Conservation (phyloP, 2,797 vertebrate genomes). For the Cossypha caffra region DNA sequence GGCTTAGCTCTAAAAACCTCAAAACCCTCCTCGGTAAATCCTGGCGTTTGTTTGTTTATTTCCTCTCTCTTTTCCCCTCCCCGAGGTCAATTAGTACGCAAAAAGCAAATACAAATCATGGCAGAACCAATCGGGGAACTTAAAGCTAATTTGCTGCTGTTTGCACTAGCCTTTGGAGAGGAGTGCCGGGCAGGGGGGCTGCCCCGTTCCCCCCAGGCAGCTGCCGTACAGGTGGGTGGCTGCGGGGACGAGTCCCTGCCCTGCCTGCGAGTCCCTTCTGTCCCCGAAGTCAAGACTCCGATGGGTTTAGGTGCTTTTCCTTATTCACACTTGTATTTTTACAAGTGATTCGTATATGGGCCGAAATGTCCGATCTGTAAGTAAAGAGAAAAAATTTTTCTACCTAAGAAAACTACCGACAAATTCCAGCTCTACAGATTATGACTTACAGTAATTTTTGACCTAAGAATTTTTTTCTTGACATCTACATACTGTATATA, state of each 20-base stretch:
- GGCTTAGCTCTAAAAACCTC: constrained; percentile 23
- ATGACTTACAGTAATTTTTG: constrained; percentile 82
- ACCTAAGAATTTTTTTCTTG: constrained; percentile 86
- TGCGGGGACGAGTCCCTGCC: neutral
- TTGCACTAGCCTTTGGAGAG: constrained; percentile 20
- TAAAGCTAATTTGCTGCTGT: constrained; percentile 31
- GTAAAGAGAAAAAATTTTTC: constrained; percentile 90
- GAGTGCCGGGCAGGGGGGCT: neutral
- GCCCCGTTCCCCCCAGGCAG: neutral
- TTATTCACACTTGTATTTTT: constrained; percentile 75
- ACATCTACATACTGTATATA: constrained; percentile 95
- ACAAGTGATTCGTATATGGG: constrained; percentile 80
- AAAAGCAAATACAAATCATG: constrained; percentile 42
- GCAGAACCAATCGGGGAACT: constrained; percentile 38
- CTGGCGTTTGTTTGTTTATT: neutral
- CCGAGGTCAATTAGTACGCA: constrained; percentile 43
- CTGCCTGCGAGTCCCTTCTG: neutral
- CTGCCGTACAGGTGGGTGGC: neutral
- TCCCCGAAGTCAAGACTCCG: neutral
- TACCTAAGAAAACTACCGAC: constrained; percentile 73
- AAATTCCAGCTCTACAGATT: constrained; percentile 76
- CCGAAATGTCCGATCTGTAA: constrained; percentile 91
- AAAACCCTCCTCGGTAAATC: neutral
- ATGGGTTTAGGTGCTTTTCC: neutral
- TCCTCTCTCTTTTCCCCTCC: neutral